Conservation (phyloP, 2,888 invertebrate species). For the Zele albiditarsus region DNA sequence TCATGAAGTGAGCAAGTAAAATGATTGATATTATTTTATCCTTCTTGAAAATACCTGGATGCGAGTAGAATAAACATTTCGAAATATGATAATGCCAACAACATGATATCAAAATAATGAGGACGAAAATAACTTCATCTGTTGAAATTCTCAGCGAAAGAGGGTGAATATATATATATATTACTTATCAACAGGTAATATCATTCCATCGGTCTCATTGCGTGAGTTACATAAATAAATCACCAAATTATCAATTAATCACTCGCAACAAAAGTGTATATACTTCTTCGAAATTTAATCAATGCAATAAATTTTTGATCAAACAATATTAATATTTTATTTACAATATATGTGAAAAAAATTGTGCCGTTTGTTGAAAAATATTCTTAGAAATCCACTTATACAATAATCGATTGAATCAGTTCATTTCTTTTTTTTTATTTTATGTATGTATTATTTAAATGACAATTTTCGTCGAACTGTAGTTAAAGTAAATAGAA, state of each 20-base stretch:
- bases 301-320: neutral
- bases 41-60: too few relatives aligned
- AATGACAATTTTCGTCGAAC: neutral
- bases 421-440: too few relatives aligned
- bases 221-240: neutral
- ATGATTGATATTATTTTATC: too few relatives aligned
- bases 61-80: neutral
- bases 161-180: neutral
- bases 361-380: neutral
- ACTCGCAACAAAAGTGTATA: neutral
- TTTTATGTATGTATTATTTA: too few relatives aligned
- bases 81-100: neutral
- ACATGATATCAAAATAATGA: too few relatives aligned
- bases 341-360: neutral
- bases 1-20: too few relatives aligned
- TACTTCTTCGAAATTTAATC: neutral
- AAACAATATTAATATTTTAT: neutral
- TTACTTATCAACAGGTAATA: neutral
- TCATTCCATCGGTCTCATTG: neutral
- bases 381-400: neutral
- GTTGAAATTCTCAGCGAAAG: neutral
- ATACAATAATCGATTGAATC: too few relatives aligned
- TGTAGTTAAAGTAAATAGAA: neutral
- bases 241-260: neutral
- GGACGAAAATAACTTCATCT: neutral